phyloP scores from a whole-genome alignment of 2,113 vertebrate species.

The Cyphomyrus plagiostoma region DNA sequence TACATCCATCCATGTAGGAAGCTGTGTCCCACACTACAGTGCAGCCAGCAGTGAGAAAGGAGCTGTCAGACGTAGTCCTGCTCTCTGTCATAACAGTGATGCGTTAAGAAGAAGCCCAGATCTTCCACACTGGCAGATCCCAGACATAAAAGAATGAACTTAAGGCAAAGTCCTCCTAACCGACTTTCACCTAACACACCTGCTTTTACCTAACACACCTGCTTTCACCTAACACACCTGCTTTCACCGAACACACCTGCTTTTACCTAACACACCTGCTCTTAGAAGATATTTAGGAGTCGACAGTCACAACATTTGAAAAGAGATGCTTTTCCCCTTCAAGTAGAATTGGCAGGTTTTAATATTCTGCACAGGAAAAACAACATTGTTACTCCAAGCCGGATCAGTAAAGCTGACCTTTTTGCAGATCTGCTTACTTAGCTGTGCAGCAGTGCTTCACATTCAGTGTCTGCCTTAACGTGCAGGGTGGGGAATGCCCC shows the following conservation, averaged over 20 bases:
- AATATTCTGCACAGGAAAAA: not conserved
- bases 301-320: not conserved
- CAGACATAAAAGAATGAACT: not conserved
- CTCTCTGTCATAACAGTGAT: not conserved
- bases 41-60: not conserved
- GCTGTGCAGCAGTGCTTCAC: not conserved
- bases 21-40: not conserved
- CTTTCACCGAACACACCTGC: too few species aligned
- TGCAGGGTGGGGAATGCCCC: not conserved
- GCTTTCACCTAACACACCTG: too few species aligned
- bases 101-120: not conserved
- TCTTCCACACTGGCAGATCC: not conserved
- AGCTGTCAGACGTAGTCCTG: not conserved
- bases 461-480: not conserved
- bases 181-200: not conserved
- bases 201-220: too few species aligned
- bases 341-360: not conserved
- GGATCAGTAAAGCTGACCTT: not conserved
- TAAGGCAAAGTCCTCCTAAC: not conserved
- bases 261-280: too few species aligned
- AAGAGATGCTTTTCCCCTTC: not conserved
- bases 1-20: not conserved
- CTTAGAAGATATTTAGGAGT: not conserved
- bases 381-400: not conserved
- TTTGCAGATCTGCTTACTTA: not conserved